A percentile compares a stretch with the other conserved stretches of the same genome.
These are phyloP conservation scores for Calvadosia cruxmelitensis DNA, from an alignment of 30 jellyfish, hydroid and myxozoan species.

Conservation along the genomic window DNA sequence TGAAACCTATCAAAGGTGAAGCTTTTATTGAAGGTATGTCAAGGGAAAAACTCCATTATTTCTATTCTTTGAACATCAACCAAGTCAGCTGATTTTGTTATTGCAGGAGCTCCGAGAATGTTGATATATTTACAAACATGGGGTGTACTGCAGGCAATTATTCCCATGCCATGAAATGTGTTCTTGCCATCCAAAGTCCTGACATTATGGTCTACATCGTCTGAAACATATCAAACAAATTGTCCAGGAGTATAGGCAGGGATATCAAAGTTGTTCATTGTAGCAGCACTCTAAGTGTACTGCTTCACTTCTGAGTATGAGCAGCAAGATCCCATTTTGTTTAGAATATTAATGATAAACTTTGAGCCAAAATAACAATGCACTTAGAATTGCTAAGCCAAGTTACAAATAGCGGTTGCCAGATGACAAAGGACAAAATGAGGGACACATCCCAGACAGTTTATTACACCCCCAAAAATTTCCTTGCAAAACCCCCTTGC, in stretches of 20 bases:
- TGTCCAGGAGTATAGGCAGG: background rate
- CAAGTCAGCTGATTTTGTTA: background rate
- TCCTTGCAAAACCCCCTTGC: no score
- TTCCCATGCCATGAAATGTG: constrained; percentile 40
- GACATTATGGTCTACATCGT: constrained; percentile 29
- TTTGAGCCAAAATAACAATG: no score
- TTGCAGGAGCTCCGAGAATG: no score
- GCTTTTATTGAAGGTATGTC: no score
- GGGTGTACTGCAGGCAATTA: constrained; percentile 1
- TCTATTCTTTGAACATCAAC: background rate
- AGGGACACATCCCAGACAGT: no score
- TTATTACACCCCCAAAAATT: no score
- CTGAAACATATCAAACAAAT: constrained; percentile 22
- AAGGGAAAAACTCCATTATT: background rate
- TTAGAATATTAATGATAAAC: background rate
- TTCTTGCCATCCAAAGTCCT: constrained; percentile 29
- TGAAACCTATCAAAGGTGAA: no score
- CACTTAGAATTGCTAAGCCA: no score
- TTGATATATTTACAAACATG: no score
- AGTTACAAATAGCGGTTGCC: no score
- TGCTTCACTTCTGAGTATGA: constrained; percentile 29
- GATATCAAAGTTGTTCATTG: background rate
- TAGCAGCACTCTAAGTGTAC: constrained; percentile 17
- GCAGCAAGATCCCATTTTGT: constrained; percentile 20
- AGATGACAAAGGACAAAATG: no score